Evolutionary conservation across 2,888 invertebrate species (phyloP).

Genomic region (Drosophila fulvimacula): DNA sequence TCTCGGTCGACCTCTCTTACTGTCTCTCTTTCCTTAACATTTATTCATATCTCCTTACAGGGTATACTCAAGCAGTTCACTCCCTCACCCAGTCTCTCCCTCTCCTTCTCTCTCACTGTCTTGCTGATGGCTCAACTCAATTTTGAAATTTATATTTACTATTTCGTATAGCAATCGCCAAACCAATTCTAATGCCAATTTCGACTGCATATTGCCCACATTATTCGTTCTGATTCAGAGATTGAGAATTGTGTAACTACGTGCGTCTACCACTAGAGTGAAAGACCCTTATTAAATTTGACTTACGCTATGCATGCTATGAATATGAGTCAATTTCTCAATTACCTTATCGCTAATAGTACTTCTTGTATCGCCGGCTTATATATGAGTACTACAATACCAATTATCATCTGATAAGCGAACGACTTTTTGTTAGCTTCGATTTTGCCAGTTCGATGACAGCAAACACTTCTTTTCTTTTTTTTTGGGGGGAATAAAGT

Average conservation of each 20-base stretch:
- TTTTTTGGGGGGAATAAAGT: background rate
- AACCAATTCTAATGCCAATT: conserved; percentile 10
- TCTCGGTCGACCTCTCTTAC: background rate
- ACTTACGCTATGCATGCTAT: background rate
- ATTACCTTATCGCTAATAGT: conserved; percentile 20
- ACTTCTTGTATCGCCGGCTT: conserved; percentile 2
- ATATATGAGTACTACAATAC: conserved; percentile 12
- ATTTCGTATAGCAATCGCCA: conserved; percentile 10
- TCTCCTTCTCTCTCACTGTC: background rate
- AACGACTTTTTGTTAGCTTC: background rate
- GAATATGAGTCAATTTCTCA: conserved; percentile 11
- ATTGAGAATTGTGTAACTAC: conserved; percentile 5
- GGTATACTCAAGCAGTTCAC: background rate
- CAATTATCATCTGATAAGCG: conserved; percentile 22
- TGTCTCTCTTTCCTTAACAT: background rate
- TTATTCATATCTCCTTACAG: background rate
- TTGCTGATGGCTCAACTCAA: conserved; percentile 22
- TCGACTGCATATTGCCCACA: conserved; percentile 20
- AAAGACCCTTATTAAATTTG: conserved; percentile 20
- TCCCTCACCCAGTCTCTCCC: background rate
- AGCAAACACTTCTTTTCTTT: background rate
- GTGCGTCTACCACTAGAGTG: background rate
- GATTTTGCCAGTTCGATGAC: background rate
- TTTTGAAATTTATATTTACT: conserved; percentile 52
- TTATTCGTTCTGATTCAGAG: conserved; percentile 23